phyloP scores from a whole-genome alignment of 1,140 invertebrate species.

The Ptiloglossa arizonensis region DNA sequence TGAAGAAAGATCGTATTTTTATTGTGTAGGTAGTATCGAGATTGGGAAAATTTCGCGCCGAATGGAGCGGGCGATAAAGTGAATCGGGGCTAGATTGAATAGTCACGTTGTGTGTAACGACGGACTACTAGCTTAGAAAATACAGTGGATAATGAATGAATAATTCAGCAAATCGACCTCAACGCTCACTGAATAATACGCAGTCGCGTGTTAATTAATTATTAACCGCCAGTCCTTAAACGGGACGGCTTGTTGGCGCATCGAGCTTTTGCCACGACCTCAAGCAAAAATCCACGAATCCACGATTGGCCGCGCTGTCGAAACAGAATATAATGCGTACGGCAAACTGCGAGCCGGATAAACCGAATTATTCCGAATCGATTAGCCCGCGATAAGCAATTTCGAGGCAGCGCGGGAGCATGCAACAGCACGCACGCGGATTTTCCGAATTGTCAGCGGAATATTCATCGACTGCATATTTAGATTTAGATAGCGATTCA shows the following conservation, averaged over 20 bases:
- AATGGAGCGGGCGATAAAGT: too few relatives aligned
- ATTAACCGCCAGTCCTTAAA: background rate
- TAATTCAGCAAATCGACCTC: constrained; percentile 20
- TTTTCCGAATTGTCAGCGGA: background rate
- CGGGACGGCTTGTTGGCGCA: background rate
- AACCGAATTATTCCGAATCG: constrained; percentile 30
- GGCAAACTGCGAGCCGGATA: background rate
- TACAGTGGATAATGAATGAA: constrained; percentile 15
- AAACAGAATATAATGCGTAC: background rate
- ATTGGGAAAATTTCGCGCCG: too few relatives aligned
- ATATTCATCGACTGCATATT: constrained; percentile 8
- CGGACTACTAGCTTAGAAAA: constrained; percentile 28
- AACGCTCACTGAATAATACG: background rate
- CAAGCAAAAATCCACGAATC: background rate
- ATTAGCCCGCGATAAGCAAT: constrained; percentile 1
- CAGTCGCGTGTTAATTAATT: constrained; percentile 19
- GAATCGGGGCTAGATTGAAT: background rate
- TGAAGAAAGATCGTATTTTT: too few relatives aligned
- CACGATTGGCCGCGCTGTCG: background rate
- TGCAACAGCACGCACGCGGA: background rate
- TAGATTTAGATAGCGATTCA: background rate
- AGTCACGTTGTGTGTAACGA: background rate
- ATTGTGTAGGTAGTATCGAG: too few relatives aligned
- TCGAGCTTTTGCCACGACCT: background rate
- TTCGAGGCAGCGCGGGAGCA: background rate